phyloP scores from a whole-genome alignment of 2,888 invertebrate genomes.

The Siphlonurus alternatus region DNA sequence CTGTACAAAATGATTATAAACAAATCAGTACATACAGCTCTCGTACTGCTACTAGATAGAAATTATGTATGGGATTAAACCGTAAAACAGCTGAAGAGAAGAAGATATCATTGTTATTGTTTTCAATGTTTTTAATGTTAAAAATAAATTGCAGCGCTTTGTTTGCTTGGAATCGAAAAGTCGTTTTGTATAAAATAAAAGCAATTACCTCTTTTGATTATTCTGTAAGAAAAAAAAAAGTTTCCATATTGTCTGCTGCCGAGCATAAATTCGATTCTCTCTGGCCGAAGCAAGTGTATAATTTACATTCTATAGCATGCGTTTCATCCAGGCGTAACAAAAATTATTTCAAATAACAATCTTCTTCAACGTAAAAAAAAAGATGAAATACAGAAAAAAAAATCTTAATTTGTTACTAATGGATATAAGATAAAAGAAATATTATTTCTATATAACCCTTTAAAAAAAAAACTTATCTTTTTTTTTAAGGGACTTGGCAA shows the following conservation, averaged over 20 bases:
- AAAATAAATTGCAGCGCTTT: too few species aligned
- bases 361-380: not conserved
- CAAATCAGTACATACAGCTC: too few species aligned
- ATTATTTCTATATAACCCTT: not conserved
- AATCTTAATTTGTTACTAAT: not conserved
- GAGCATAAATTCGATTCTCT: not conserved
- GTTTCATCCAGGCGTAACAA: slow-evolving; percentile 1
- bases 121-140: too few species aligned
- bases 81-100: too few species aligned
- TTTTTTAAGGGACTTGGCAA: not conserved
- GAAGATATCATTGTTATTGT: too few species aligned
- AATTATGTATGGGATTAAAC: too few species aligned
- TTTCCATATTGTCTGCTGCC: not conserved
- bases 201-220: not conserved
- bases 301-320: slow-evolving; percentile 1
- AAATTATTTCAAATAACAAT: slow-evolving; percentile 1
- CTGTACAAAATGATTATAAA: too few species aligned
- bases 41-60: too few species aligned
- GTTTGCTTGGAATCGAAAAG: too few species aligned
- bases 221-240: not conserved
- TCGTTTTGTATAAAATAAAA: too few species aligned
- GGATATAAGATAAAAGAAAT: not conserved
- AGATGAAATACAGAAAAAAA: not conserved
- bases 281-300: not conserved
- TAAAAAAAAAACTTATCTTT: not conserved